These are phyloP conservation scores for Tigriopus japonicus DNA, from an alignment of 1,140 invertebrate genomes.

Conservation along the genomic window DNA sequence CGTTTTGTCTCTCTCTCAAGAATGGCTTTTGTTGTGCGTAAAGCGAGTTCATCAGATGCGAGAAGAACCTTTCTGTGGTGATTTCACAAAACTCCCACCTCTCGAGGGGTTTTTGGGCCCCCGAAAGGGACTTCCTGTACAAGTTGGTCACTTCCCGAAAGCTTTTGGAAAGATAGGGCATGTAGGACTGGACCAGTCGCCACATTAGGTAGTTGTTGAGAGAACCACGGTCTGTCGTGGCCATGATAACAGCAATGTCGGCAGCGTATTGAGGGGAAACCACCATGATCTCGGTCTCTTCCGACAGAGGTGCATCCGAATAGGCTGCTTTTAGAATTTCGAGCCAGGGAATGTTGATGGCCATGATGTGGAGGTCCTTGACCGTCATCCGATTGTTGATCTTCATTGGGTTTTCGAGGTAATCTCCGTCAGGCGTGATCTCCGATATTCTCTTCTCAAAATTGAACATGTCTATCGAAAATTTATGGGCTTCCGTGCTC, in stretches of 20 bases:
- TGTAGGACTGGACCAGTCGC: slow-evolving; percentile 32
- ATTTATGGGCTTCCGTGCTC: slow-evolving; percentile 28
- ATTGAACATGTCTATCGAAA: slow-evolving; percentile 35
- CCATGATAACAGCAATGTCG: slow-evolving; percentile 32
- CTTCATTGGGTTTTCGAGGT: slow-evolving; percentile 23
- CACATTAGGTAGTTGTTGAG: slow-evolving; percentile 41
- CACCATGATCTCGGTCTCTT: slow-evolving; percentile 32
- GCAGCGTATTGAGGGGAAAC: slow-evolving; percentile 32
- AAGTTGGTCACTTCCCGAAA: slow-evolving; percentile 32
- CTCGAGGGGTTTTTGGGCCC: slow-evolving; percentile 27
- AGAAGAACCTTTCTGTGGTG: slow-evolving; percentile 30
- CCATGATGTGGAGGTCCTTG: slow-evolving; percentile 12
- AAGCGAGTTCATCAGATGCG: slow-evolving; percentile 31
- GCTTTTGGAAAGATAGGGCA: slow-evolving; percentile 34
- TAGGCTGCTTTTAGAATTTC: slow-evolving; percentile 35
- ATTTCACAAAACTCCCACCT: slow-evolving; percentile 36
- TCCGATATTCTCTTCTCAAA: slow-evolving; percentile 39
- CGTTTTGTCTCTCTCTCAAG: not conserved
- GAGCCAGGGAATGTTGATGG: slow-evolving; percentile 16
- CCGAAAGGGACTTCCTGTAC: slow-evolving; percentile 30
- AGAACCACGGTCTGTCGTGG: slow-evolving; percentile 31
- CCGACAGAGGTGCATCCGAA: slow-evolving; percentile 28
- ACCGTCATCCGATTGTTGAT: slow-evolving; percentile 25
- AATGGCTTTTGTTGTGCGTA: slow-evolving; percentile 23
- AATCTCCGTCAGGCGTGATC: slow-evolving; percentile 26